Evolutionary conservation across 2,888 invertebrate species (phyloP), one percentile per base, ranked within the genome.

Genomic region (Acanthacorydalis orientalis): DNA sequence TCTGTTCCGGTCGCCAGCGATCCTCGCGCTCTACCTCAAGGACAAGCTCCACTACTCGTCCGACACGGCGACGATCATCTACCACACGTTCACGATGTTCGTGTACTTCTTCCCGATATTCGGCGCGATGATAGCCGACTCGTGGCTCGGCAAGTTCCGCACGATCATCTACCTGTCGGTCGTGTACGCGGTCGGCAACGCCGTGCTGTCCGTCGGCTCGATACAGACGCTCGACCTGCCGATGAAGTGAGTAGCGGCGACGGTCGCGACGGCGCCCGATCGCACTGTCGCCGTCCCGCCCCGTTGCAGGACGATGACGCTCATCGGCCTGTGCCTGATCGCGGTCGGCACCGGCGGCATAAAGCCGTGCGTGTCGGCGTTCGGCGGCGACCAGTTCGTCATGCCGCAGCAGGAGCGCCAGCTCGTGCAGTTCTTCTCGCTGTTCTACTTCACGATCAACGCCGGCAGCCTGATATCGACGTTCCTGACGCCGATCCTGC

Each of bases 371-470:
- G 93, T 96, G 0, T 76, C 90, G 0, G 89, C 95, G 0, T 95
- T 96, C 63, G 96, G 95, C 1, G 95, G 93, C 0, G 95, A 96
- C 63, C 95, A 93, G 66, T 92, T 93, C 64, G 70, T 77, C 43
- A 56, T 87, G 43, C 86, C 86, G 0, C 80, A 85, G 53, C 88
- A 93, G 67, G 80, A 79, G 55, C 69, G 68, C 55, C 81, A 87
- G 60, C 68, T 93, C 50, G 79, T 81, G 12, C 78, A 77, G 50
- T 96, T 90, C 68, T 96, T 96, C 68, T 93, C 93, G 0, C 68
- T 93, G 1, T 96, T 95, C 64, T 96, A 96, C 68, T 90, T 95
- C 60, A 71, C 90, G 42, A 95, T 96, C 59, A 96, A 95, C 64
- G 78, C 81, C 0, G 95, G 95, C 8, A 89, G 90, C 53, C 74